phyloP scores from a whole-genome alignment of 2,113 vertebrate genomes.

The Amphiprion percula region DNA sequence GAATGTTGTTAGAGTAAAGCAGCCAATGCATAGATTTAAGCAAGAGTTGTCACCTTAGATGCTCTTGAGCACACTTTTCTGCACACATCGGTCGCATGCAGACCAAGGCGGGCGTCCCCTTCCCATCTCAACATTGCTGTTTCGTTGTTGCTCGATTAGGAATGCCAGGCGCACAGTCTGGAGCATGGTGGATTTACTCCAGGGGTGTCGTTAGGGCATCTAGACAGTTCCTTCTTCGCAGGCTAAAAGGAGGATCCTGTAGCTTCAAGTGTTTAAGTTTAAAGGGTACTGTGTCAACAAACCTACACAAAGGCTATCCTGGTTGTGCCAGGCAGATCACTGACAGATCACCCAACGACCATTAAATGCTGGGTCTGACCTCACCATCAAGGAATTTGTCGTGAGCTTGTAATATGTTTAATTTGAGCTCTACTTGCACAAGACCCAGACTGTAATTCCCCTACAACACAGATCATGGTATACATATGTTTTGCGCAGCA shows the following conservation, averaged over 20 bases:
- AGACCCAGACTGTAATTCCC: background rate
- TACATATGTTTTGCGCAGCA: background rate
- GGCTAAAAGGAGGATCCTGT: constrained; percentile 91
- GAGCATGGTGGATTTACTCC: constrained; percentile 97
- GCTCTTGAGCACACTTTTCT: constrained; percentile 79
- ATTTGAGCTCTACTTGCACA: background rate
- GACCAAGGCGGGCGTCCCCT: constrained; percentile 92
- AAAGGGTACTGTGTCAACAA: constrained; percentile 75
- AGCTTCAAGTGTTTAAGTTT: constrained; percentile 89
- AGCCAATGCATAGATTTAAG: background rate
- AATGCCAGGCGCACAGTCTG: constrained; percentile 93
- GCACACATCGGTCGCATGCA: constrained; percentile 92
- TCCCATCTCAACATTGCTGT: constrained; percentile 92
- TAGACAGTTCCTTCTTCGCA: constrained; percentile 95
- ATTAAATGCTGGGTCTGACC: background rate
- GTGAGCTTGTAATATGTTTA: background rate
- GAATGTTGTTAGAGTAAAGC: no score
- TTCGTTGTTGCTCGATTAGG: constrained; percentile 93
- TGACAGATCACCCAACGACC: constrained; percentile 11
- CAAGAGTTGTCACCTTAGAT: constrained; percentile 86
- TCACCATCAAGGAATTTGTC: background rate
- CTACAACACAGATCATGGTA: no score
- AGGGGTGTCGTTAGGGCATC: constrained; percentile 92
- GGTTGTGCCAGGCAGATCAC: constrained; percentile 18
- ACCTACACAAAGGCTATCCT: constrained; percentile 11